phyloP scores from a whole-genome alignment of 2,888 invertebrate genomes.

The Craniophora ligustri region DNA sequence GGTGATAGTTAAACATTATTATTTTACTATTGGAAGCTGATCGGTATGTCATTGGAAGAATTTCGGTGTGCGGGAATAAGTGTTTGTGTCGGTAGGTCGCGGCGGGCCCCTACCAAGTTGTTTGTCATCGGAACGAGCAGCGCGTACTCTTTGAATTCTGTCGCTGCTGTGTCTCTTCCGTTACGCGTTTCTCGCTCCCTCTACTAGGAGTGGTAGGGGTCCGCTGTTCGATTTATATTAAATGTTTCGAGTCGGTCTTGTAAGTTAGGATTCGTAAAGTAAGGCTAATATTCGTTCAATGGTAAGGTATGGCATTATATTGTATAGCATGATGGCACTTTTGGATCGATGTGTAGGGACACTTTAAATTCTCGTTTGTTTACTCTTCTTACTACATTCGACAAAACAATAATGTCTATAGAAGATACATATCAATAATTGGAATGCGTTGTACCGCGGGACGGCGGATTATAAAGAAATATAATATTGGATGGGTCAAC shows the following conservation, averaged over 20 bases:
- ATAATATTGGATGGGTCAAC: conserved; percentile 67
- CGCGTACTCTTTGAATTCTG: conserved; percentile 59
- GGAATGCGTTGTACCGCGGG: conserved; percentile 76
- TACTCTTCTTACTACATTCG: conserved; percentile 74
- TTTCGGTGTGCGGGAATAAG: conserved; percentile 78
- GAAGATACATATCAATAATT: conserved; percentile 87
- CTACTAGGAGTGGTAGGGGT: conserved; percentile 57
- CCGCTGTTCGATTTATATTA: conserved; percentile 60
- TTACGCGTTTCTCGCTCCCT: conserved; percentile 62
- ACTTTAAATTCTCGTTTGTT: conserved; percentile 75
- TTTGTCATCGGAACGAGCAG: conserved; percentile 55
- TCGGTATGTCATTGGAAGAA: conserved; percentile 80
- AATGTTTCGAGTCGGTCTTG: conserved; percentile 77
- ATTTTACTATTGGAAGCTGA: conserved; percentile 82
- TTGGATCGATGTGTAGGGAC: conserved; percentile 84
- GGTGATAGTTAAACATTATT: conserved; percentile 78
- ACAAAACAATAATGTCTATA: conserved; percentile 77
- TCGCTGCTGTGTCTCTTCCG: conserved; percentile 59
- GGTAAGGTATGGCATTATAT: conserved; percentile 79
- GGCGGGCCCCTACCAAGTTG: conserved; percentile 65
- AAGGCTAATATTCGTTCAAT: conserved; percentile 80
- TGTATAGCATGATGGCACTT: conserved; percentile 77
- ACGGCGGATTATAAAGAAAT: conserved; percentile 65
- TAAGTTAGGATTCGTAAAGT: conserved; percentile 82
- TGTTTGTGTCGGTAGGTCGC: conserved; percentile 67